Evolutionary conservation across 30 jellyfish, hydroid and myxozoan genomes (phyloP).

Genomic region (Hydra vulgaris): DNA sequence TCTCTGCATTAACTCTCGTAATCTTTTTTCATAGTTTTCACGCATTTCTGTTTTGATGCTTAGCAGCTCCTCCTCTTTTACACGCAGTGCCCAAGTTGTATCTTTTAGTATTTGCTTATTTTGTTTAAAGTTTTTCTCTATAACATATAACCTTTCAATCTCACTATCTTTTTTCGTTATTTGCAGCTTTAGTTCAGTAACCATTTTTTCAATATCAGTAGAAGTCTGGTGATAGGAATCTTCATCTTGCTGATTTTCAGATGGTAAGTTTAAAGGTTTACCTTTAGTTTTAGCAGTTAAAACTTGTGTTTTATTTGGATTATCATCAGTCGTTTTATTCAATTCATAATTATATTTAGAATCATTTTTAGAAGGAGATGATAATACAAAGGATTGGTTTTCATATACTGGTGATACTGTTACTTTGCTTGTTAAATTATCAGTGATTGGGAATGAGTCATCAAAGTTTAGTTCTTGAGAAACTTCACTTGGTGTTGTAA

Average conservation of each 20-base stretch:
- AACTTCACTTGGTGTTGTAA: neutral
- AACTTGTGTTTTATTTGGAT: neutral
- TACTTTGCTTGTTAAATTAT: neutral
- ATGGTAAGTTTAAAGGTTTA: slow-evolving; percentile 22
- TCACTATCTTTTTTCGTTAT: slow-evolving; percentile 53
- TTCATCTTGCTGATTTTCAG: slow-evolving; percentile 68
- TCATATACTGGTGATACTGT: neutral
- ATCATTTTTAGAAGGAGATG: neutral
- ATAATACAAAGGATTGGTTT: neutral
- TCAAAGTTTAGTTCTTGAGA: neutral
- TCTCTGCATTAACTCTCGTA: slow-evolving; percentile 27
- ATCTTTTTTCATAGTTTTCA: slow-evolving; percentile 33
- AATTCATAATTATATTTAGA: too few relatives aligned
- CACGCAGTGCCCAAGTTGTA: slow-evolving; percentile 41
- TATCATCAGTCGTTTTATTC: neutral
- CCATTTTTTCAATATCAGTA: slow-evolving; percentile 16
- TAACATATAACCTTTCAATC: slow-evolving; percentile 48
- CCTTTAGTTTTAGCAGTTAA: neutral
- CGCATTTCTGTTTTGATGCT: slow-evolving; percentile 27
- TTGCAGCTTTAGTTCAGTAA: slow-evolving; percentile 34
- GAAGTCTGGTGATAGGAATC: slow-evolving; percentile 35
- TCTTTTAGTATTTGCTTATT: slow-evolving; percentile 69
- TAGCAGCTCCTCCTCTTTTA: slow-evolving; percentile 21
- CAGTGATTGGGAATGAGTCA: neutral
- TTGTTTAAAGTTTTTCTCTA: slow-evolving; percentile 56